Evolutionary conservation across 2,797 vertebrate species (phyloP).

Genomic region (Malurus splendens): DNA sequence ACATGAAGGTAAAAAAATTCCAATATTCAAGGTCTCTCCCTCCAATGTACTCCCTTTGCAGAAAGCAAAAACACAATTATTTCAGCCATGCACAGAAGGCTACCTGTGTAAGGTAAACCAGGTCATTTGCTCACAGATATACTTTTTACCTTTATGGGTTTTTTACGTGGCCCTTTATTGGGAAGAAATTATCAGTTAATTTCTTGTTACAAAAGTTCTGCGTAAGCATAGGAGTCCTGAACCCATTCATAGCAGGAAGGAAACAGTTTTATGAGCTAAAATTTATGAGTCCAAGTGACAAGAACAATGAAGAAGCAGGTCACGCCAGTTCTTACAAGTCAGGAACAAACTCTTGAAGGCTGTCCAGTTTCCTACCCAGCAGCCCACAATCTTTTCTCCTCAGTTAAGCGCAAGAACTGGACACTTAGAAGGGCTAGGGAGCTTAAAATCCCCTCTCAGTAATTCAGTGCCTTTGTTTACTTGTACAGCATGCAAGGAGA

Average conservation of each 20-base stretch:
- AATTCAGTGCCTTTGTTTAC: neutral
- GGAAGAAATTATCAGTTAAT: neutral
- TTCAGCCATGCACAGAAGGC: neutral
- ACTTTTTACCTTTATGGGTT: neutral
- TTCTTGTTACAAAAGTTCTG: neutral
- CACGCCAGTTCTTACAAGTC: neutral
- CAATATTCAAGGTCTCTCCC: neutral
- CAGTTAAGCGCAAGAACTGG: neutral
- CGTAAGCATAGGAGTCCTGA: neutral
- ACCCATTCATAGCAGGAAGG: neutral
- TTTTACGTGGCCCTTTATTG: neutral
- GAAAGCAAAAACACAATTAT: neutral
- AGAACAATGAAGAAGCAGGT: neutral
- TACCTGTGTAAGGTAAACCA: neutral
- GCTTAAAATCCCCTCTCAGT: neutral
- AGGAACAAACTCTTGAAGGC: neutral
- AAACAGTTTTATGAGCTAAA: slow-evolving; percentile 17
- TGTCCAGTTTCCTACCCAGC: neutral
- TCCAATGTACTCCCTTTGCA: neutral
- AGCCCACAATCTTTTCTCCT: neutral
- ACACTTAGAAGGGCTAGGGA: neutral
- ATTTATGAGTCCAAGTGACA: neutral
- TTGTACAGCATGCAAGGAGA: neutral
- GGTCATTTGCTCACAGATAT: neutral
- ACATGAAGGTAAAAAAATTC: neutral